Evolutionary conservation across 1,140 invertebrate genomes (phyloP).

Genomic region (Bacillus rossius): DNA sequence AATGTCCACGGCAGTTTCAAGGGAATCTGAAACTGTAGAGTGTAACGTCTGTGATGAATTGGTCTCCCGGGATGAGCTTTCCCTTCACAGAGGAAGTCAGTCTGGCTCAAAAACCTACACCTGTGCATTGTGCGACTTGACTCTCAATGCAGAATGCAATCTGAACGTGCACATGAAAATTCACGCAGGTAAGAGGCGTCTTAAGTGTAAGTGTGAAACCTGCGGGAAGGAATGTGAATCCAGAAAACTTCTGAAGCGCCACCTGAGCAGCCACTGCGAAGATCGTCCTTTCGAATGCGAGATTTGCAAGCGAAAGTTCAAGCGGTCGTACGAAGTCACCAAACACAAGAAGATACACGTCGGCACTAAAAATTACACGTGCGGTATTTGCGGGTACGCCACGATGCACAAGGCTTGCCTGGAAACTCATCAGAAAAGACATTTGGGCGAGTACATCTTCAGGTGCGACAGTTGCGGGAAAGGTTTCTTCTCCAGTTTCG

Average conservation of each 20-base stretch:
- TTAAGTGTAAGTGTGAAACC: neutral
- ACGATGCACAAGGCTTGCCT: constrained; percentile 42
- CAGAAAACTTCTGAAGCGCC: constrained; percentile 7
- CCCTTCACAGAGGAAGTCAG: constrained; percentile 39
- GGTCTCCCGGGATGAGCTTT: constrained; percentile 27
- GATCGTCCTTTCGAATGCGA: constrained; percentile 47
- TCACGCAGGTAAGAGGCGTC: neutral
- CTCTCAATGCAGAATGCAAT: constrained; percentile 49
- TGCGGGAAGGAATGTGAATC: constrained; percentile 10
- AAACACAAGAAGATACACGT: constrained; percentile 58
- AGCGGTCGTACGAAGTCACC: constrained; percentile 53
- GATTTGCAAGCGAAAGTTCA: constrained; percentile 50
- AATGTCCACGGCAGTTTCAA: too few species aligned
- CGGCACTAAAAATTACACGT: constrained; percentile 48
- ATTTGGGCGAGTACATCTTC: constrained; percentile 38
- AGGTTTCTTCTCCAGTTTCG: constrained; percentile 55
- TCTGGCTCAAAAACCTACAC: constrained; percentile 63
- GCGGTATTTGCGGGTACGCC: constrained; percentile 34
- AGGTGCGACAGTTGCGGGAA: constrained; percentile 64
- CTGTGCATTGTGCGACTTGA: constrained; percentile 67
- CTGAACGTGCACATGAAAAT: constrained; percentile 32
- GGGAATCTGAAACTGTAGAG: neutral
- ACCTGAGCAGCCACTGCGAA: constrained; percentile 33
- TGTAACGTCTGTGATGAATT: constrained; percentile 57
- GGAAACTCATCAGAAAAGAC: constrained; percentile 40